These are phyloP conservation scores for Apostichopus parvimensis DNA, from an alignment of 35 echinoderm and acorn worm species.

Conservation along the genomic window DNA sequence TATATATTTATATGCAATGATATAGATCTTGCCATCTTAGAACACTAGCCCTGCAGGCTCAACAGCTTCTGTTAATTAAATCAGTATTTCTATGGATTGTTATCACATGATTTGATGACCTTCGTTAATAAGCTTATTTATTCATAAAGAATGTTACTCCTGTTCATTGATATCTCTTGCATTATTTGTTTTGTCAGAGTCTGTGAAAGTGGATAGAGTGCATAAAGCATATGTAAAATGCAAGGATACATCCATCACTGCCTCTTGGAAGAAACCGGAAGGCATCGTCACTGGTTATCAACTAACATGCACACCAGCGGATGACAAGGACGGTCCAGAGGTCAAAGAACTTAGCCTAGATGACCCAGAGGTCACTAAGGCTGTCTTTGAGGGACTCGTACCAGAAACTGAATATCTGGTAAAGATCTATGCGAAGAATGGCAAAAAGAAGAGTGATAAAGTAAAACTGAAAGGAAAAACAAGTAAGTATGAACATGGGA, in stretches of 20 bases:
- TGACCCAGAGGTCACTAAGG: constrained; percentile 56
- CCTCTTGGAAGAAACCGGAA: constrained; percentile 84
- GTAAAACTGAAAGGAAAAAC: constrained; percentile 64
- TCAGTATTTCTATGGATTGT: too few relatives aligned
- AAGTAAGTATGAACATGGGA: constrained; percentile 39
- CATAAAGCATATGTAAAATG: constrained; percentile 55
- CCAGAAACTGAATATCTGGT: constrained; percentile 62
- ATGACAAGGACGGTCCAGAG: constrained; percentile 26
- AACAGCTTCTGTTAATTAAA: too few relatives aligned
- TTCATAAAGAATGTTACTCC: not conserved
- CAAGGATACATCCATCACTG: constrained; percentile 53
- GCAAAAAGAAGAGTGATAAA: constrained; percentile 70
- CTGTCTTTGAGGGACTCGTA: constrained; percentile 49
- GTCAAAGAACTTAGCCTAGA: constrained; percentile 57
- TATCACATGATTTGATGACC: too few relatives aligned
- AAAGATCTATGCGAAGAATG: constrained; percentile 71
- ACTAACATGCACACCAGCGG: constrained; percentile 48
- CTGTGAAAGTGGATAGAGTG: constrained; percentile 47
- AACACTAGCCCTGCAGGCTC: too few relatives aligned
- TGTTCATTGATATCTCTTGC: not conserved
- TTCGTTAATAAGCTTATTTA: too few relatives aligned
- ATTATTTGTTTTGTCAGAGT: constrained; percentile 10
- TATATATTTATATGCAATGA: too few relatives aligned
- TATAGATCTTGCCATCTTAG: too few relatives aligned
- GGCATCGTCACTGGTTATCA: constrained; percentile 70